phyloP scores from a whole-genome alignment of 2,797 vertebrate genomes.

The Otolemur crassicaudatus region DNA sequence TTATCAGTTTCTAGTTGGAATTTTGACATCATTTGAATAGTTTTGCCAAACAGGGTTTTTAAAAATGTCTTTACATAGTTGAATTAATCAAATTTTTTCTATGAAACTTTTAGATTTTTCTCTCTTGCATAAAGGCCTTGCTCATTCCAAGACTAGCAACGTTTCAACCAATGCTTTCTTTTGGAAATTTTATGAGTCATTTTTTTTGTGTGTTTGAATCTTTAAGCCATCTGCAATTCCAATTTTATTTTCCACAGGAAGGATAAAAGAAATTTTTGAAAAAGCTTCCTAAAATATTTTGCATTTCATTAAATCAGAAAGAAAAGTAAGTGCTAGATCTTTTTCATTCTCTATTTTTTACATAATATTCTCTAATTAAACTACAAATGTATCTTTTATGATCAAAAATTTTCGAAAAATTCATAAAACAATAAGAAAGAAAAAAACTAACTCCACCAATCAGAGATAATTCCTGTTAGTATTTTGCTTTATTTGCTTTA shows the following conservation, averaged over 20 bases:
- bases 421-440: not conserved
- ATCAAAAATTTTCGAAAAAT: not conserved
- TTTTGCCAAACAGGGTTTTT: not conserved
- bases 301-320: conserved; percentile 51
- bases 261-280: conserved; percentile 12
- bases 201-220: conserved; percentile 59
- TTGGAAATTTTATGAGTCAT: conserved; percentile 48
- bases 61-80: not conserved
- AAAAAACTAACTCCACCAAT: not conserved
- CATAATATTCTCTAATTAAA: not conserved
- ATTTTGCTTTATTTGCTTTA: not conserved
- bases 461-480: not conserved
- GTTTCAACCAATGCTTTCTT: conserved; percentile 37
- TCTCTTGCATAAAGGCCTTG: not conserved
- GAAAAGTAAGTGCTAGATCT: conserved; percentile 1
- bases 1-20: not conserved
- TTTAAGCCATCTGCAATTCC: conserved; percentile 53
- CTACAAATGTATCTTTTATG: not conserved
- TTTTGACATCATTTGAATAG: not conserved
- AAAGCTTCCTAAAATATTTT: conserved; percentile 53
- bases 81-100: not conserved
- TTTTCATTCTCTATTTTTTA: not conserved
- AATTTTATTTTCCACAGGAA: conserved; percentile 67
- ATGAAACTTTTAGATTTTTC: not conserved
- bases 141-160: not conserved